Evolutionary conservation across 2,113 vertebrate genomes (phyloP).

Genomic region (Tursiops truncatus): DNA sequence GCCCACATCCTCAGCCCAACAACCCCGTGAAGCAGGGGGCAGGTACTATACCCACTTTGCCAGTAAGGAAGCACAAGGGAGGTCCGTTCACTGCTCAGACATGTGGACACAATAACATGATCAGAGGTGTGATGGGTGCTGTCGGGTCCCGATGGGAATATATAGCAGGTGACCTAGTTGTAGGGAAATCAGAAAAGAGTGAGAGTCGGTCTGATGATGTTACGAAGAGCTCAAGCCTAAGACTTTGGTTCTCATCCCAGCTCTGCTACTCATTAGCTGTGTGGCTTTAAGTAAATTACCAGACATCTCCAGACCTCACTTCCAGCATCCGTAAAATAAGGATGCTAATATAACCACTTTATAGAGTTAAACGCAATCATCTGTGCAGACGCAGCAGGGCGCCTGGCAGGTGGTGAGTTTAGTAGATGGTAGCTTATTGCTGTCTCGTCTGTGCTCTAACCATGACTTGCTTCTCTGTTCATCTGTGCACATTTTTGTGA

Average conservation of each 20-base stretch:
- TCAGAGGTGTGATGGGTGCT: fast-evolving
- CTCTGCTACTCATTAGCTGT: too few species aligned
- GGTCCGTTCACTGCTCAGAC: neutral
- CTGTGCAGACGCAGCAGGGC: fast-evolving
- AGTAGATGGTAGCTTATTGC: neutral
- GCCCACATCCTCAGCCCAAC: neutral
- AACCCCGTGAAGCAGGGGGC: fast-evolving
- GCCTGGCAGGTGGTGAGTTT: fast-evolving
- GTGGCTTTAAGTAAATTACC: neutral
- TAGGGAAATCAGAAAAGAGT: fast-evolving
- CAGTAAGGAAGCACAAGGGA: neutral
- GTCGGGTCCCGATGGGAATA: fast-evolving
- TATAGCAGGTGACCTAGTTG: fast-evolving
- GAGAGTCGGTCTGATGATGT: fast-evolving
- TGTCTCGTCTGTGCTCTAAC: neutral
- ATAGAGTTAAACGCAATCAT: fast-evolving
- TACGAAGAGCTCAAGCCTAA: neutral
- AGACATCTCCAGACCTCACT: neutral
- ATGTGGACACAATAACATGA: fast-evolving
- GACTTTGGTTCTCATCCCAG: neutral
- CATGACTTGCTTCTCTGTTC: neutral
- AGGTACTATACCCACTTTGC: neutral
- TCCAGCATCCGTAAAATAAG: neutral
- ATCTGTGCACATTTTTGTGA: neutral
- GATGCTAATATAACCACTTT: fast-evolving